Evolutionary conservation across 1,140 invertebrate genomes (phyloP).

Genomic region (Meloidogyne exigua): DNA sequence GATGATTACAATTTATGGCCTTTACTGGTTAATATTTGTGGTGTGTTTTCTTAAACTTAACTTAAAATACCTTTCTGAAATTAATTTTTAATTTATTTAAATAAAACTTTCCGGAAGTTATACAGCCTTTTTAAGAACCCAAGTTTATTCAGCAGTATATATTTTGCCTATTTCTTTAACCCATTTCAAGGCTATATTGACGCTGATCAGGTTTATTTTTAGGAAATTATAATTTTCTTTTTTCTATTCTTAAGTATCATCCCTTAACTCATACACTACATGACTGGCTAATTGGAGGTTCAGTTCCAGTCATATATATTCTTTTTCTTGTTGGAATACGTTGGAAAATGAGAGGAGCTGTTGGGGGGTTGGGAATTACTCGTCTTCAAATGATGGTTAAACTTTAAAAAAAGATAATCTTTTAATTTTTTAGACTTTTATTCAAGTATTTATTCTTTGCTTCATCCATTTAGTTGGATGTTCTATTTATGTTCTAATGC

Average conservation of each 20-base stretch:
- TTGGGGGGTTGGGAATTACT: neutral
- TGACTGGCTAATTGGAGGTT: neutral
- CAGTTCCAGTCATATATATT: neutral
- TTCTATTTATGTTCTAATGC: neutral
- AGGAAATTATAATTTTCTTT: neutral
- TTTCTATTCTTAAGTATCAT: neutral
- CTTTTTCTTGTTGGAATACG: neutral
- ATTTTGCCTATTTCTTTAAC: neutral
- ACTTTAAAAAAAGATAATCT: neutral
- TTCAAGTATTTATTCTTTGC: neutral
- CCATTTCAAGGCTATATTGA: neutral
- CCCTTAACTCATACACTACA: neutral
- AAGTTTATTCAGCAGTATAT: neutral
- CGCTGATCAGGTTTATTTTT: neutral
- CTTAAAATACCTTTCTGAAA: too few relatives aligned
- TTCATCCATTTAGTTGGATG: neutral
- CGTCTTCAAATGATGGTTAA: neutral
- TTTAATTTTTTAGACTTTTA: neutral
- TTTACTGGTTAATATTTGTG: conserved; percentile 7
- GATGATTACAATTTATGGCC: neutral
- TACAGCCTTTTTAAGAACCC: neutral
- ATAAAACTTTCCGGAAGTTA: neutral
- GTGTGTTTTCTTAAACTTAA: neutral
- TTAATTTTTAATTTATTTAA: too few relatives aligned
- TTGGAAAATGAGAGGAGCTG: neutral